Conservation (phyloP, 2,797 vertebrate genomes). For the Helostoma temminkii region DNA sequence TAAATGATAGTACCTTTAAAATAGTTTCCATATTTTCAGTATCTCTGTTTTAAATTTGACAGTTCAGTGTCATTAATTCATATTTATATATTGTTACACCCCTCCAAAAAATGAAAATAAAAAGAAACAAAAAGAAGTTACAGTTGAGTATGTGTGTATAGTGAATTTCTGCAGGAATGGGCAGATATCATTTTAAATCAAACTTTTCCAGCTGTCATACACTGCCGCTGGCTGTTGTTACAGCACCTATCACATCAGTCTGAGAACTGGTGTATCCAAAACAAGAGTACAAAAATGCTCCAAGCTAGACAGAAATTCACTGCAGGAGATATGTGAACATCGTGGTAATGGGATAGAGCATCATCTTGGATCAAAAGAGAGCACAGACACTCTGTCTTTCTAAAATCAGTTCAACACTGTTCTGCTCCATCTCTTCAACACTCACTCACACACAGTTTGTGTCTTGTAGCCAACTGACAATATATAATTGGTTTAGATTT, state of each 20-base stretch:
- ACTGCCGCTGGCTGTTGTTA: background rate
- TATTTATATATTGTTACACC: too few species aligned
- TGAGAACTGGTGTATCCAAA: background rate
- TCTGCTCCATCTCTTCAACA: background rate
- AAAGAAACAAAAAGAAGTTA: too few species aligned
- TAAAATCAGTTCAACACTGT: background rate
- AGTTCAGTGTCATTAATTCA: too few species aligned
- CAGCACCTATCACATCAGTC: background rate
- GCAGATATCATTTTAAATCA: background rate
- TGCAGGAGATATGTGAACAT: background rate
- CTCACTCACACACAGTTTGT: background rate
- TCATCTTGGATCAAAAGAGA: constrained; percentile 5
- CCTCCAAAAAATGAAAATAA: too few species aligned
- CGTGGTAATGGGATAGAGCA: background rate
- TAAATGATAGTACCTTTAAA: too few species aligned
- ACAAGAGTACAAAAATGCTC: background rate
- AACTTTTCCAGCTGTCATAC: background rate
- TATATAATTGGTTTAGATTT: background rate
- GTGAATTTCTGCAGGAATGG: too few species aligned
- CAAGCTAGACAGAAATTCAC: background rate
- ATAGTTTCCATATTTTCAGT: too few species aligned
- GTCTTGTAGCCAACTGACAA: background rate
- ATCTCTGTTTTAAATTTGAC: too few species aligned
- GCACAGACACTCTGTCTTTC: background rate
- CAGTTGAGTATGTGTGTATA: too few species aligned